Conservation (phyloP, 2,113 vertebrate genomes). For the Ctenomys sociabilis region DNA sequence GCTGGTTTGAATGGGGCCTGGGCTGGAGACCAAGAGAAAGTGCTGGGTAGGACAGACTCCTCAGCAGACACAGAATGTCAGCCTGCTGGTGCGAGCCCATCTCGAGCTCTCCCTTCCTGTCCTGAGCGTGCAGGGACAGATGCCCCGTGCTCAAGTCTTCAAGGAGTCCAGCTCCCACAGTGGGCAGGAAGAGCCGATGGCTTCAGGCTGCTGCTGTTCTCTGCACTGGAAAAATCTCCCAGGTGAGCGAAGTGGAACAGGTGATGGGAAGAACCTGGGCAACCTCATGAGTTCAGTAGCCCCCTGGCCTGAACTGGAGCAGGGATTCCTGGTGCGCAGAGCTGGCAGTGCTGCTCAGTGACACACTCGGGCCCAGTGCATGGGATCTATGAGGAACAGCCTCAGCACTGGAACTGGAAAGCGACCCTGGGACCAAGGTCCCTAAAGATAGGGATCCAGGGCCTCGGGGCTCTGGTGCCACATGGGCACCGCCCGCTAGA, state of each 20-base stretch:
- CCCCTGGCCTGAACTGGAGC: not conserved
- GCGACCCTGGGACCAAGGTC: rapidly evolving
- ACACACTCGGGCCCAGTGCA: not conserved
- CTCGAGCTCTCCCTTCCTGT: no score
- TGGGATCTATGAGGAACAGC: not conserved
- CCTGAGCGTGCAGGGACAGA: no score
- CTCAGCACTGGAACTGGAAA: not conserved
- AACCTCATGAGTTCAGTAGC: not conserved
- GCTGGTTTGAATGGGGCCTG: not conserved
- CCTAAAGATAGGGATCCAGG: no score
- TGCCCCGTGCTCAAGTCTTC: no score
- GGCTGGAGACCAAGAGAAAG: not conserved
- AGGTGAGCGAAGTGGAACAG: not conserved
- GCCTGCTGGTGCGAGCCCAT: no score
- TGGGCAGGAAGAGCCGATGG: no score
- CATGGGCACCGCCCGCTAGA: not conserved
- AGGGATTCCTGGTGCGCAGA: not conserved
- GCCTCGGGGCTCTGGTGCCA: no score
- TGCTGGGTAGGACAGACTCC: not conserved
- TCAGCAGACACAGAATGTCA: no score
- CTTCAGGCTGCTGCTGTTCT: not conserved
- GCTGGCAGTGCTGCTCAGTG: not conserved
- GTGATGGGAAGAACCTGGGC: not conserved
- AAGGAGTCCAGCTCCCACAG: no score
- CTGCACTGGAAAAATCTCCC: not conserved